These are phyloP conservation scores for Lasioglossum marginatum DNA, from an alignment of 2,888 invertebrate genomes.

Conservation along the genomic window DNA sequence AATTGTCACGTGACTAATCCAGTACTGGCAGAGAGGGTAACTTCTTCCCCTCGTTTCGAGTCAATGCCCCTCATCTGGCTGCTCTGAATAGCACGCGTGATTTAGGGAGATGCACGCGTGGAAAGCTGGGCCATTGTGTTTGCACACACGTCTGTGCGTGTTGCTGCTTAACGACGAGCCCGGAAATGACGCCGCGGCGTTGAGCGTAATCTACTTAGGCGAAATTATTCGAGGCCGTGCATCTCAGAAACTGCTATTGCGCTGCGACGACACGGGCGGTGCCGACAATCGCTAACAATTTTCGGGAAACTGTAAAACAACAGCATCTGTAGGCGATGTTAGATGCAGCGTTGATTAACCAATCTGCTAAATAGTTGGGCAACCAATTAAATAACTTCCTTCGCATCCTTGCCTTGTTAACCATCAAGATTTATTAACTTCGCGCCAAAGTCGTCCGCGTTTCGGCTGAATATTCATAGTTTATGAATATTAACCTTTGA, in stretches of 20 bases:
- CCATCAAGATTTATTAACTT: neutral
- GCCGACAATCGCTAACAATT: constrained; percentile 22
- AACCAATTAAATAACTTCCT: neutral
- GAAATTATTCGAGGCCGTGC: constrained; percentile 48
- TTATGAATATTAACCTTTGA: neutral
- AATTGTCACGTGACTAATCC: too few relatives aligned
- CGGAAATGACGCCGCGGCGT: constrained; percentile 19
- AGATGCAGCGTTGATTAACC: neutral
- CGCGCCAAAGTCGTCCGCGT: neutral
- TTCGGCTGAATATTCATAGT: neutral
- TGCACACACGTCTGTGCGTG: constrained; percentile 14
- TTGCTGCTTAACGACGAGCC: constrained; percentile 31
- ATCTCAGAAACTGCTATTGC: constrained; percentile 38
- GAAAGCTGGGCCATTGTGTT: constrained; percentile 3
- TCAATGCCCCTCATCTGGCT: too few relatives aligned
- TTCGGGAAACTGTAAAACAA: constrained; percentile 8
- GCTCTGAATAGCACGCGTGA: constrained; percentile 27
- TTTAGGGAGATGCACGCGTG: constrained; percentile 11
- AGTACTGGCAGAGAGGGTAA: too few relatives aligned
- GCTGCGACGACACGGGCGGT: constrained; percentile 9
- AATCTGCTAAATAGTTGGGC: neutral
- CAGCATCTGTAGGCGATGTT: neutral
- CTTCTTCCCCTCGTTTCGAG: too few relatives aligned
- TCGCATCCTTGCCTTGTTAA: neutral
- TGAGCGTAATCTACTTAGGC: constrained; percentile 50